Percentiles rank a stretch among this genome's conserved stretches.
Evolutionary conservation across 2,113 vertebrate species (phyloP).

Genomic region (Nanorana parkeri): DNA sequence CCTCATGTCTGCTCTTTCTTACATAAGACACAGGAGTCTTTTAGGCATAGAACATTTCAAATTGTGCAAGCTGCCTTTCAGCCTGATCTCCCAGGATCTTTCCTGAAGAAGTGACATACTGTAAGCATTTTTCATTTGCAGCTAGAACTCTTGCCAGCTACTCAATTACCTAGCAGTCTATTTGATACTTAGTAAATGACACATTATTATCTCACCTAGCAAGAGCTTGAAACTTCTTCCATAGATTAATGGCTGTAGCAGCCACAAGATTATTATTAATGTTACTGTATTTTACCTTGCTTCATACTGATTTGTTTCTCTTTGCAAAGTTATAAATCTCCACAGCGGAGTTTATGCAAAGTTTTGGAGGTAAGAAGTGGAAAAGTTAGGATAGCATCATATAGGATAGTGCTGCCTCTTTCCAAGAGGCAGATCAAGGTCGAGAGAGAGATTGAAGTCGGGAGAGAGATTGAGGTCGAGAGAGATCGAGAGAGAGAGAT

Average conservation of each 20-base stretch:
- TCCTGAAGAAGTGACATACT: constrained; percentile 57
- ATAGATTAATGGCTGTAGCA: constrained; percentile 50
- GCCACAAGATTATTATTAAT: constrained; percentile 53
- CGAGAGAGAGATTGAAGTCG: too few relatives aligned
- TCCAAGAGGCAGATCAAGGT: too few relatives aligned
- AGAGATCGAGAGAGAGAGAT: too few relatives aligned
- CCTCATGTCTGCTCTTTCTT: not conserved
- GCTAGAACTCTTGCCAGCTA: constrained; percentile 59
- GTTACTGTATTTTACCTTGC: constrained; percentile 49
- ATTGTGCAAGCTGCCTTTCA: constrained; percentile 45
- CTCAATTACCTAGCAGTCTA: constrained; percentile 60
- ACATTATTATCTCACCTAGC: constrained; percentile 59
- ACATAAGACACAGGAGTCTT: not conserved
- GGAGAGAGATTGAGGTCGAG: too few relatives aligned
- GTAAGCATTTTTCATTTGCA: constrained; percentile 56
- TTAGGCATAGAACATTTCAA: constrained; percentile 13
- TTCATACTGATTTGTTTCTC: constrained; percentile 57
- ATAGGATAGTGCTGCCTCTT: constrained; percentile 1
- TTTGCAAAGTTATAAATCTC: constrained; percentile 54
- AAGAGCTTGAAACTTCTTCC: constrained; percentile 64
- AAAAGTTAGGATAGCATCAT: constrained; percentile 15
- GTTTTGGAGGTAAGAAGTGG: constrained; percentile 26
- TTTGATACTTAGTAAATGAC: constrained; percentile 64
- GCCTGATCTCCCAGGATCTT: constrained; percentile 2
- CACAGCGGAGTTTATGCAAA: constrained; percentile 18